A percentile compares a stretch with the other conserved stretches of the same genome.
phyloP scores from a whole-genome alignment of 2,888 invertebrate species.

The Torymus aiolomorphi region DNA sequence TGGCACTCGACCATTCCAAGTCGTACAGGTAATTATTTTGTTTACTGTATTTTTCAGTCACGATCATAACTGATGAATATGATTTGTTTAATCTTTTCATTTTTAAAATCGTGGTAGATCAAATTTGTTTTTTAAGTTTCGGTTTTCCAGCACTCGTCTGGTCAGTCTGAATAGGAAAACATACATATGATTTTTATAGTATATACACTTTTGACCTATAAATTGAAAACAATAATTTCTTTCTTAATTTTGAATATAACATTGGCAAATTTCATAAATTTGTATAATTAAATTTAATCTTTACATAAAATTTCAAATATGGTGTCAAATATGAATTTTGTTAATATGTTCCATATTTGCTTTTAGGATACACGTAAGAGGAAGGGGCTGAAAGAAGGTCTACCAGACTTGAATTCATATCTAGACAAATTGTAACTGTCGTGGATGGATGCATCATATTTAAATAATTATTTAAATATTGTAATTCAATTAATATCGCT shows the following conservation, averaged over 20 bases:
- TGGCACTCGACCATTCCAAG: slow-evolving; percentile 84
- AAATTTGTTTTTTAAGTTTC: slow-evolving; percentile 76
- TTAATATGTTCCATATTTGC: slow-evolving; percentile 47
- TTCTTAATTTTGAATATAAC: neutral
- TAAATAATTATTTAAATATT: slow-evolving; percentile 74
- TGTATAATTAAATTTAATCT: slow-evolving; percentile 10
- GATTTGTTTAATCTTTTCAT: slow-evolving; percentile 62
- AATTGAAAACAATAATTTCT: neutral
- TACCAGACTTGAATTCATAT: slow-evolving; percentile 96
- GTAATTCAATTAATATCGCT: slow-evolving; percentile 72
- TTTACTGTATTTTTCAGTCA: slow-evolving; percentile 60
- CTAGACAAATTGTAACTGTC: slow-evolving; percentile 97
- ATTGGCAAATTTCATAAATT: neutral
- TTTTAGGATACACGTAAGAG: slow-evolving; percentile 95
- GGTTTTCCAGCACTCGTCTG: slow-evolving; percentile 69
- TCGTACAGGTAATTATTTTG: slow-evolving; percentile 82
- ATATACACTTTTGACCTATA: neutral
- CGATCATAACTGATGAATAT: slow-evolving; percentile 72
- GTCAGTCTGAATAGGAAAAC: slow-evolving; percentile 76
- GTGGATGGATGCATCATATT: slow-evolving; percentile 67
- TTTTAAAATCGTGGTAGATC: slow-evolving; percentile 76
- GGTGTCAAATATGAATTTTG: neutral
- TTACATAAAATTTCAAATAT: neutral
- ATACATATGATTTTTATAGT: slow-evolving; percentile 66
- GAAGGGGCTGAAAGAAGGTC: slow-evolving; percentile 98